These are phyloP conservation scores for Todiramphus saurophagus DNA, from an alignment of 2,113 vertebrate genomes.

Conservation along the genomic window DNA sequence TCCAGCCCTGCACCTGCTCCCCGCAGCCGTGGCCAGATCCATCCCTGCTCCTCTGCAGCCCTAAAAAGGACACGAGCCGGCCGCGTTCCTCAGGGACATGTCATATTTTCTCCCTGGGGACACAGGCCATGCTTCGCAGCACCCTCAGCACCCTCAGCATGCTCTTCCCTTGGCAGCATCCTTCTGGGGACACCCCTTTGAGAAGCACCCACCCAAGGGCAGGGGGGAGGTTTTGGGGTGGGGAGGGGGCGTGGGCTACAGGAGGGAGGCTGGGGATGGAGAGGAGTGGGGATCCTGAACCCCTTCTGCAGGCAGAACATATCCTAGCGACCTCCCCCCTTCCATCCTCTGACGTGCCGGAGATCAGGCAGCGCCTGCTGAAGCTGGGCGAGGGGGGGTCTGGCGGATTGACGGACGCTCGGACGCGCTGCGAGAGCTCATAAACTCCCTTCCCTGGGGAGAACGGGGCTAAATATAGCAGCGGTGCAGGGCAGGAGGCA, in stretches of 20 bases:
- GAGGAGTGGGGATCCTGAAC: not conserved
- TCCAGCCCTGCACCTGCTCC: not conserved
- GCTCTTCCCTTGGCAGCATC: not conserved
- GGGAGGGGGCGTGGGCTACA: too few species aligned
- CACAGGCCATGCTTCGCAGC: not conserved
- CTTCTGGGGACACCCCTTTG: not conserved
- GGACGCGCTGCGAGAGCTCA: not conserved
- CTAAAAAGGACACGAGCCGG: not conserved
- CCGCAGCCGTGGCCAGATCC: not conserved
- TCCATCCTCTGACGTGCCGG: not conserved
- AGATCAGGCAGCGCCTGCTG: not conserved
- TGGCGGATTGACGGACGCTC: not conserved
- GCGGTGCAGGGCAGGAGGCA: not conserved
- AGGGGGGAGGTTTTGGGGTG: not conserved
- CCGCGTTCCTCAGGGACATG: not conserved
- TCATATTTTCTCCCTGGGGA: not conserved
- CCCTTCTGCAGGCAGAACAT: not conserved
- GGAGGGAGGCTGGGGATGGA: not conserved
- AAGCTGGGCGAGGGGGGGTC: not conserved
- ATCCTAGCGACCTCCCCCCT: not conserved
- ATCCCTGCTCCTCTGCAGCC: not conserved
- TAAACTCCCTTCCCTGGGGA: slow-evolving; percentile 8
- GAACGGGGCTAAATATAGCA: slow-evolving; percentile 1
- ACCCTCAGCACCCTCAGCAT: not conserved
- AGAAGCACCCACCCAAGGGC: not conserved